These are phyloP conservation scores for Ginglymostoma cirratum DNA, from an alignment of 2,113 vertebrate genomes.

Conservation along the genomic window DNA sequence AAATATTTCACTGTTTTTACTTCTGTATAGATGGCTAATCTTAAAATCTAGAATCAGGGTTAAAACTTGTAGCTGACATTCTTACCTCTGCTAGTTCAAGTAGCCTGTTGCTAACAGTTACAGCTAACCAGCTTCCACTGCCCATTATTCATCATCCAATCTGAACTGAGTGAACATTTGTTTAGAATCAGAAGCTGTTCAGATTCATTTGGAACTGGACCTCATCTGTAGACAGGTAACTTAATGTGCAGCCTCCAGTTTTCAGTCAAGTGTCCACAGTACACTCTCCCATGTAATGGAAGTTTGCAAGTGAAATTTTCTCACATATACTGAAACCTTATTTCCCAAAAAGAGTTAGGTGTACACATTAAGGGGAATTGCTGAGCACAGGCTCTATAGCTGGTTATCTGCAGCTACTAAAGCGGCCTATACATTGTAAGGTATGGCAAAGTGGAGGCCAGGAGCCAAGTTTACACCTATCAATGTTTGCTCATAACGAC, in stretches of 20 bases:
- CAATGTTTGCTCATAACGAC: not conserved
- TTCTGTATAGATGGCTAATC: not conserved
- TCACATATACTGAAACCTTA: not conserved
- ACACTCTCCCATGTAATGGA: too few species aligned
- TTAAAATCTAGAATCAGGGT: not conserved
- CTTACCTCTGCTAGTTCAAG: not conserved
- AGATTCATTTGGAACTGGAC: not conserved
- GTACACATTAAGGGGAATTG: not conserved
- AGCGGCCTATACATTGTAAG: not conserved
- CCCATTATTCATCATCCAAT: not conserved
- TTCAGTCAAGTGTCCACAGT: too few species aligned
- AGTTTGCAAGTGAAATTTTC: not conserved
- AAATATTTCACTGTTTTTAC: not conserved
- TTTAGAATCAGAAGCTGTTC: not conserved
- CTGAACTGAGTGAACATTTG: not conserved
- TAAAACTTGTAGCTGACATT: not conserved
- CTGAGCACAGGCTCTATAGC: not conserved
- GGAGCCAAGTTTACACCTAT: not conserved
- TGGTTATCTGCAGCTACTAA: not conserved
- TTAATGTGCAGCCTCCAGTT: not conserved
- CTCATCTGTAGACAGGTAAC: not conserved
- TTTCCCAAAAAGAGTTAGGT: not conserved
- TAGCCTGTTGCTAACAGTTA: not conserved
- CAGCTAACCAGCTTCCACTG: not conserved
- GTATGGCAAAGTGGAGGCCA: not conserved